A percentile compares a stretch with the other conserved stretches of the same genome.
These are phyloP conservation scores for Oreotragus oreotragus DNA, from an alignment of 2,113 vertebrate species.

Conservation along the genomic window DNA sequence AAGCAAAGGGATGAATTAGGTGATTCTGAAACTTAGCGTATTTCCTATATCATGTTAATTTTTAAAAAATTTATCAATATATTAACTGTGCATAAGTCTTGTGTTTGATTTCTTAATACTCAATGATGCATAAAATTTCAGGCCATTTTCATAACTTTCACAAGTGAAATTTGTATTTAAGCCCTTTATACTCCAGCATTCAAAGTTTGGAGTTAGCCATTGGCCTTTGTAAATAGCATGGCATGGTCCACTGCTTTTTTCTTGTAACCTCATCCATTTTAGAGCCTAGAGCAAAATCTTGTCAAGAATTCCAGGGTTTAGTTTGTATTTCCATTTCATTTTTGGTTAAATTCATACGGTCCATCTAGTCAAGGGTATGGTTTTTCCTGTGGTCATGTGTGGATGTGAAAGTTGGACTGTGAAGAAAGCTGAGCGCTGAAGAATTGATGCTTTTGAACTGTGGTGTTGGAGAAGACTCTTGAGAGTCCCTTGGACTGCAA, in stretches of 20 bases:
- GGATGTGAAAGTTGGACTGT: too few species aligned
- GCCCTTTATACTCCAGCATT: not conserved
- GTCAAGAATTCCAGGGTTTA: not conserved
- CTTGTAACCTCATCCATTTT: not conserved
- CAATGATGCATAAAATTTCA: not conserved
- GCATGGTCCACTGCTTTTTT: not conserved
- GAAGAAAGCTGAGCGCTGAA: too few species aligned
- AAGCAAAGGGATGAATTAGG: not conserved
- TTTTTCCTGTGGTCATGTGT: too few species aligned
- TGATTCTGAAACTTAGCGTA: not conserved
- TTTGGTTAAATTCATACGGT: conserved; percentile 1
- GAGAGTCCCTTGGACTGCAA: too few species aligned
- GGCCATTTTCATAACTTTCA: not conserved
- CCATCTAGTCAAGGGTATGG: too few species aligned
- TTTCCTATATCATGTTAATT: not conserved
- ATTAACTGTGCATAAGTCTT: not conserved
- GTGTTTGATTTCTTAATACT: not conserved
- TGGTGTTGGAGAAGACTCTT: too few species aligned
- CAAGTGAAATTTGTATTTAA: not conserved
- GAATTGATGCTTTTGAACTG: too few species aligned
- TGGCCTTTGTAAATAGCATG: not conserved
- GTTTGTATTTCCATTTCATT: not conserved
- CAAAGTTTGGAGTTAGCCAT: not conserved
- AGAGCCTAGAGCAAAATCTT: not conserved
- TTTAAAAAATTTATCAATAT: not conserved